Percentiles rank a stretch among this genome's conserved stretches.
These are phyloP conservation scores for Hemithea aestivaria DNA, from an alignment of 2,888 invertebrate genomes.

Conservation along the genomic window DNA sequence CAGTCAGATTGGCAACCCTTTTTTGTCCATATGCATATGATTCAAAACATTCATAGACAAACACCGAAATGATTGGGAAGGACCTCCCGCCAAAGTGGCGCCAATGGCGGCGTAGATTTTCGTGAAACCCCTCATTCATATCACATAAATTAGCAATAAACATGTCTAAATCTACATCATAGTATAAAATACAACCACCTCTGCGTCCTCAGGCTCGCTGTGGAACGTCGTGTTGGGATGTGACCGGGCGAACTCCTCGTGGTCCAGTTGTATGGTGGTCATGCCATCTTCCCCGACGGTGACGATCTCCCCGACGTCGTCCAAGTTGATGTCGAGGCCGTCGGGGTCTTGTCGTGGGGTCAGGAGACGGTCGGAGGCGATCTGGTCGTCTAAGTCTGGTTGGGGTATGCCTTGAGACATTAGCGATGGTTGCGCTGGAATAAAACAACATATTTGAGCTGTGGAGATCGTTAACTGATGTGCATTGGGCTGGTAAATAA, in stretches of 20 bases:
- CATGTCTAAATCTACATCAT: not conserved
- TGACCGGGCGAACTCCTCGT: slow-evolving; percentile 71
- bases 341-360: too few species aligned
- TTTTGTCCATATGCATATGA: too few species aligned
- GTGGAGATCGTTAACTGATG: not conserved
- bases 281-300: slow-evolving; percentile 64
- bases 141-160: too few species aligned
- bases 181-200: slow-evolving; percentile 35
- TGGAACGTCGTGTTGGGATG: slow-evolving; percentile 76
- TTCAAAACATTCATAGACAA: too few species aligned
- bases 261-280: slow-evolving; percentile 59
- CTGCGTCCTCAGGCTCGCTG: slow-evolving; percentile 64
- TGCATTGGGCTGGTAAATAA: too few species aligned
- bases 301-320: slow-evolving; percentile 62
- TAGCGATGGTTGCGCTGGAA: slow-evolving; percentile 61
- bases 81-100: too few species aligned
- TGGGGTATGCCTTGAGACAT: slow-evolving; percentile 52
- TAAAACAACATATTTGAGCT: not conserved
- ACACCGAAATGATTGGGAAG: too few species aligned
- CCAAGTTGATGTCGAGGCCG: slow-evolving; percentile 49
- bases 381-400: slow-evolving; percentile 67
- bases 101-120: too few species aligned
- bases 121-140: too few species aligned
- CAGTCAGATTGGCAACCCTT: too few species aligned
- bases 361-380: slow-evolving; percentile 62